phyloP scores from a whole-genome alignment of 2,113 vertebrate genomes.

The Ptilonorhynchus violaceus region DNA sequence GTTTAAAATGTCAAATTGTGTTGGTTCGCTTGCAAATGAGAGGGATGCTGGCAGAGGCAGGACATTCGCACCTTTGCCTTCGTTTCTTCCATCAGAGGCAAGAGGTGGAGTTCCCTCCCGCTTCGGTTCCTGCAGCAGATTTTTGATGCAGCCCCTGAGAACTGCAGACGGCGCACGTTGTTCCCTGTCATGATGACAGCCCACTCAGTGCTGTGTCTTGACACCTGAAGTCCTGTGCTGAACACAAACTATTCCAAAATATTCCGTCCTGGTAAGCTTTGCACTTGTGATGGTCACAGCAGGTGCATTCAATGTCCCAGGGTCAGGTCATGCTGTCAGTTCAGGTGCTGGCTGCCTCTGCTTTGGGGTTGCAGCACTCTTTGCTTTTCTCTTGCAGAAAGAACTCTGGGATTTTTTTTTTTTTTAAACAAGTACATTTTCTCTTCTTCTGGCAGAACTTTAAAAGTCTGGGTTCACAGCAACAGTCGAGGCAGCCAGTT shows the following conservation, averaged over 20 bases:
- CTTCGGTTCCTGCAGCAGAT: background rate
- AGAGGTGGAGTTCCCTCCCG: background rate
- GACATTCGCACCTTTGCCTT: background rate
- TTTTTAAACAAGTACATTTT: background rate
- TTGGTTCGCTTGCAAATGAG: background rate
- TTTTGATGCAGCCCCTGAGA: background rate
- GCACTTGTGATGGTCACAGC: background rate
- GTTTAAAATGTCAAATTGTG: background rate
- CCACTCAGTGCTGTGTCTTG: background rate
- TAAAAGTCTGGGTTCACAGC: background rate
- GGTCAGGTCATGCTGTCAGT: background rate
- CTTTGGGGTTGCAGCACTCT: background rate
- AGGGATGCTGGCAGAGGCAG: background rate
- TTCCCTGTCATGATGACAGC: background rate
- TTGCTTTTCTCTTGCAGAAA: background rate
- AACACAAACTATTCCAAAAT: background rate
- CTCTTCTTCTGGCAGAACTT: background rate
- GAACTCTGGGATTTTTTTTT: background rate
- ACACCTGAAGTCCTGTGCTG: background rate
- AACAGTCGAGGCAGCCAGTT: background rate
- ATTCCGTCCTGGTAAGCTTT: background rate
- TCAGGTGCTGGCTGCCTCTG: background rate
- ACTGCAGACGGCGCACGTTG: background rate
- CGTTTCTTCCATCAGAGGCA: accelerated
- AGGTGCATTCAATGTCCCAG: too few species aligned